Base-by-base conservation (phyloP, 2,113 vertebrate species). In the Muscicapa adusta region DNA sequence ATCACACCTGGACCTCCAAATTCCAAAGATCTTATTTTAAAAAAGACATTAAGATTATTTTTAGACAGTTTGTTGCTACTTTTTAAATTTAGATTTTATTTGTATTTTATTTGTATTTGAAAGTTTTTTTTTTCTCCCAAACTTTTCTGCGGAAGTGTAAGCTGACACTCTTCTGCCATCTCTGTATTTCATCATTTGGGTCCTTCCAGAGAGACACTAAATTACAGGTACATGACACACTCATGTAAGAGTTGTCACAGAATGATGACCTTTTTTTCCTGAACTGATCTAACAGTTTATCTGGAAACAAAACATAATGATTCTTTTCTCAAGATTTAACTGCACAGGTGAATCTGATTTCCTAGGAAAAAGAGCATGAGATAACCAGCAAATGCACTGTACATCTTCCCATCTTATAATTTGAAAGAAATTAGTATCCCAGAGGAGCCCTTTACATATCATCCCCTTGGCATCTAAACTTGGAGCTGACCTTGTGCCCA, bases 121-220 rank as follows among this genome's bases (percentile, higher is more conserved):
- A 65, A 31, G 11, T 0, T 12, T 4, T 2, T 2, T 34, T 83
- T 36, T 88, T n/a, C 0, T 8, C 10, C 15, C 7, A 2, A 25
- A 70, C 1, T 66, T 62, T 76, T 76, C 20, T 58, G 43, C 83
- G n/a, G 29, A 79, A 68, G 14, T 70, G 14, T 54, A 83, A 85
- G 29, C 56, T 91, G 79, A 53, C 8, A 14, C 2, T 78, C 23
- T 42, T 42, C 6, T 31, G 38, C 26, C 63, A 34, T 50, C 47
- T 91, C 73, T 57, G 6, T 42, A 19, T 88, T 85, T 85, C 29
- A 50, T 61, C 38, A 61, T 47, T 54, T 72, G 31, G 4, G 42
- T 85, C 33, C 43, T 77, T 95, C 43, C 1, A 1, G 1, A 83
- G 43, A 90, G 38, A 47, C 10, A 10, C 38, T 85, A 65, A 88